Evolutionary conservation across 2,797 vertebrate species (phyloP).

Genomic region (Echeneis naucrates): DNA sequence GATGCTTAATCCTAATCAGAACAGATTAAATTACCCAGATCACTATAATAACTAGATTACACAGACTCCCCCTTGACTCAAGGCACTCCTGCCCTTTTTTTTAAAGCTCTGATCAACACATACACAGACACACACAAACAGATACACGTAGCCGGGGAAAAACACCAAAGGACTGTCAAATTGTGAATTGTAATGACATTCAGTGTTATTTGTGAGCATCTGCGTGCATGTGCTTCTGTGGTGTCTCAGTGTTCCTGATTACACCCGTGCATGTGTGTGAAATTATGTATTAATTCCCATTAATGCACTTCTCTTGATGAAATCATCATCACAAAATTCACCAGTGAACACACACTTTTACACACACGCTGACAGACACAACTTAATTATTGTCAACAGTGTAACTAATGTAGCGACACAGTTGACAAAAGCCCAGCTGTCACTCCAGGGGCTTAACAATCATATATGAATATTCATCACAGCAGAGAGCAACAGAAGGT

Average conservation of each 20-base stretch:
- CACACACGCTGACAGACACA: slow-evolving; percentile 8
- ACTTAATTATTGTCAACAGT: slow-evolving; percentile 51
- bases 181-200: background rate
- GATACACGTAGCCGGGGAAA: background rate
- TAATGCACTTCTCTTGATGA: slow-evolving; percentile 35
- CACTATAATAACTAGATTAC: slow-evolving; percentile 75
- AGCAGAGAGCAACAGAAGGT: slow-evolving; percentile 60
- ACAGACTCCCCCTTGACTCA: slow-evolving; percentile 16
- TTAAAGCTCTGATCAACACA: background rate
- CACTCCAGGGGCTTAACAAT: slow-evolving; percentile 57
- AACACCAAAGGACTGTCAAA: background rate
- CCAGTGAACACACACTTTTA: background rate
- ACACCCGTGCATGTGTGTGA: slow-evolving; percentile 8
- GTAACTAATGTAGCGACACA: slow-evolving; percentile 56
- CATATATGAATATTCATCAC: slow-evolving; percentile 73
- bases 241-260: background rate
- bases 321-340: slow-evolving; percentile 26
- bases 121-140: background rate
- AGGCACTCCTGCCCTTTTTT: slow-evolving; percentile 33
- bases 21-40: slow-evolving; percentile 74
- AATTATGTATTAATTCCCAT: slow-evolving; percentile 5
- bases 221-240: background rate
- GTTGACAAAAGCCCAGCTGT: slow-evolving; percentile 78
- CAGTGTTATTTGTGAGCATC: background rate
- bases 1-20: slow-evolving; percentile 72